Evolutionary conservation across 2,113 vertebrate species (phyloP), one percentile per base, ranked within the genome.

Genomic region (Indicator maculatus): DNA sequence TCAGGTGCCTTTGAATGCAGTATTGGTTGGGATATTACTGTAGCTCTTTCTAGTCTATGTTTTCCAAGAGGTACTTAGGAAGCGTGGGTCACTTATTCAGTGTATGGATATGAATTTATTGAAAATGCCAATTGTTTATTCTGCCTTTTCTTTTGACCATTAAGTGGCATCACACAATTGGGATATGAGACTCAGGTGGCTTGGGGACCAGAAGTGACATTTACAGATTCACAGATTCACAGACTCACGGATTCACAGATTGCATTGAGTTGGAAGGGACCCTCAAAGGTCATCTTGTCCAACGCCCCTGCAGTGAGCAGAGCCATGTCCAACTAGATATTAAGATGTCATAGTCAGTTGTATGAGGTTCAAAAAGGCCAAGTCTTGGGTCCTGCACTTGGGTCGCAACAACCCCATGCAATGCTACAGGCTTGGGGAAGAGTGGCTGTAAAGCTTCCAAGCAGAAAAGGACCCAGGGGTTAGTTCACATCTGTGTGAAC

Each of bases 91-190:
- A 77, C 16, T 89, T 69, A 63, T 90, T 89, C 44, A 53, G n/a
- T 88, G 59, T 90, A n/a, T 55, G 86, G 52, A 70, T 58, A 61
- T 28, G 5, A 91, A 93, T 80, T 90, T 90, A 33, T 83, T 87
- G 90, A 91, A 96, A 66, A 96, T 55, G 27, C 2, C 15, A 92
- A n/a, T 76, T 83, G 38, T 86, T 91, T 85, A 33, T 89, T 90
- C 83, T 63, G 55, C n/a, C 71, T 95, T 93, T 74, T 95, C 59
- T 95, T 97, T 96, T 86, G 88, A 77, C 75, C 70, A 58, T 65
- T 93, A 67, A 56, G n/a, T 50, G 92, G 60, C 66, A 89, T 76
- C 74, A 89, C n/a, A 52, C 80, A 96, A 94, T 94, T 95, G 93
- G 59, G 94, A 89, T 61, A 41, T 33, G 18, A 96, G 18, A 89